These are phyloP conservation scores for Aythya baeri DNA, from an alignment of 2,113 vertebrate species.

Conservation along the genomic window DNA sequence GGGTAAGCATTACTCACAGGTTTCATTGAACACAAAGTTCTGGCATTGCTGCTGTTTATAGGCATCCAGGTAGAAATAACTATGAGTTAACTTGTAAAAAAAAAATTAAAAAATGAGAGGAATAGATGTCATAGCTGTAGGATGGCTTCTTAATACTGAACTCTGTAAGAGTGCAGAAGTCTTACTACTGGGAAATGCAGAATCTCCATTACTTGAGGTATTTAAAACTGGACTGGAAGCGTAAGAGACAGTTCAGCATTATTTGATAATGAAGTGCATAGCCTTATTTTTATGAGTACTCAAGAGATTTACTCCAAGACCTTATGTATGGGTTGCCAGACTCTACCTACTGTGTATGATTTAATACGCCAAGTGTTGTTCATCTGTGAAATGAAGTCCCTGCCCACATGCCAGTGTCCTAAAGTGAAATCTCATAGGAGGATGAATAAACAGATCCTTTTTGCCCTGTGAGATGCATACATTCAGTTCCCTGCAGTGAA, in stretches of 20 bases:
- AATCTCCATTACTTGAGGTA: neutral
- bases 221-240: neutral
- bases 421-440: neutral
- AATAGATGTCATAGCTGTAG: neutral
- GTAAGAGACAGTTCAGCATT: neutral
- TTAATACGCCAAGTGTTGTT: neutral
- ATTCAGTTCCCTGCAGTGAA: neutral
- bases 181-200: neutral
- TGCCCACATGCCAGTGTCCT: neutral
- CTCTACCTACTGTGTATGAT: neutral
- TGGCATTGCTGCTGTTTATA: neutral
- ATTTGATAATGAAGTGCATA: neutral
- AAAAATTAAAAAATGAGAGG: neutral
- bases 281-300: neutral
- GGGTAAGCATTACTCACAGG: neutral
- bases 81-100: neutral
- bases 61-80: neutral
- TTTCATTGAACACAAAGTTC: neutral
- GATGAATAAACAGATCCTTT: neutral
- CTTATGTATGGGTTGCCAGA: neutral
- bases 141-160: neutral
- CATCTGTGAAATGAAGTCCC: conserved; percentile 3
- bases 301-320: neutral
- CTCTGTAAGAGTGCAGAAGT: neutral
- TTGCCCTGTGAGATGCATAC: neutral